Base-by-base conservation (phyloP, 2,888 invertebrate species). In the Camptogramma bilineatum region DNA sequence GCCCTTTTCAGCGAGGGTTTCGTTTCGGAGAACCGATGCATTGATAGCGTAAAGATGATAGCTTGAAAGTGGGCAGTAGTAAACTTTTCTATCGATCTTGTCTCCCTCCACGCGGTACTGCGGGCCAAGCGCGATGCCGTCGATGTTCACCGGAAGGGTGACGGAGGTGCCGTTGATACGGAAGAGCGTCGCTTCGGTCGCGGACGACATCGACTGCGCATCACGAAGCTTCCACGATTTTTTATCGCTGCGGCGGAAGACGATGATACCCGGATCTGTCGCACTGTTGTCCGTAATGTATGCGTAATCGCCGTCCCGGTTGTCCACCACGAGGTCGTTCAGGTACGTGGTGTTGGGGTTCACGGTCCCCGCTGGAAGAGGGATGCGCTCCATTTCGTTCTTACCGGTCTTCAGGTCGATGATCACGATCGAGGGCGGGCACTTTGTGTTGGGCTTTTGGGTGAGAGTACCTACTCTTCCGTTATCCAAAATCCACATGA, bases 271-370 rank as follows among this genome's bases (percentile, higher is more conserved):
- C 5, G 96, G 96, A 85, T 96, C 95, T 0, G 88, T 87, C 0
- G 93, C 94, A 77, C 95, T 95, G 76, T 95, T 95, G 83, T 96
- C 96, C 0, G 95, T 95, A 42, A 96, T 96, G 77, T 96, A 96
- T 0, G 96, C 96, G 78, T 94, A 95, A 75, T 95, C 95, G 61
- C 95, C 95, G 78, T 95, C 94, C 39, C 95, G 94, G 79, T 95
- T 94, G 77, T 96, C 96, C 21, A 97, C 88, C 0, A 96, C 96
- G 52, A 97, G 91, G 79, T 96, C 96, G 78, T 96, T 96, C 52
- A 97, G 84, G 73, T 95, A 95, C 44, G 95, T 95, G 0, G 92
- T 93, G 46, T 94, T 93, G 0, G 87, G 86, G 19, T 94, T 91
- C 0, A 95, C 94, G 8, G 95, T 94, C 21, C 94, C 91, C 7